These are phyloP conservation scores for Silurus glanis DNA, from an alignment of 2,113 vertebrate genomes.

Conservation along the genomic window DNA sequence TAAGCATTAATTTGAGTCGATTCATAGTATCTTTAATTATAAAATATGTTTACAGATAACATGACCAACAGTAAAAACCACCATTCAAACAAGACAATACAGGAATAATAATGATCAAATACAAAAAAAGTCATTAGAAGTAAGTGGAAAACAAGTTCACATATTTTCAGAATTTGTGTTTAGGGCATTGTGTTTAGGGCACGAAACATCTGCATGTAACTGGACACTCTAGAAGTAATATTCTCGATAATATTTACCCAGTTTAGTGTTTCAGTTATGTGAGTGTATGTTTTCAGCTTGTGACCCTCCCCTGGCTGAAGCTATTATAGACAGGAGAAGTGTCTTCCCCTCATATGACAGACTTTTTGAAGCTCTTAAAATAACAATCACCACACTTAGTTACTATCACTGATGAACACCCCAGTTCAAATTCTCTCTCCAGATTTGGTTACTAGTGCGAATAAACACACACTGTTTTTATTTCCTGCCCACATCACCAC, in stretches of 20 bases:
- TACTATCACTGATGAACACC: neutral
- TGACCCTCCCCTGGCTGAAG: neutral
- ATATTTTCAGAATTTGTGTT: neutral
- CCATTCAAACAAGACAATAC: neutral
- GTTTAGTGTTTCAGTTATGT: neutral
- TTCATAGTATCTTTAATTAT: neutral
- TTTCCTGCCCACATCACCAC: constrained; percentile 6
- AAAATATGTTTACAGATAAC: neutral
- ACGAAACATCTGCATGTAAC: neutral
- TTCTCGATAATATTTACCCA: neutral
- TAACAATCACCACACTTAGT: neutral
- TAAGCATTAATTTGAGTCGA: neutral
- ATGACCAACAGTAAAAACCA: neutral
- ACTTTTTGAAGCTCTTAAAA: neutral
- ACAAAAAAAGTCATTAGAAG: neutral
- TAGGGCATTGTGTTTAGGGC: neutral
- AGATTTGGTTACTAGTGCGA: constrained; percentile 10
- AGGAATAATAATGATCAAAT: neutral
- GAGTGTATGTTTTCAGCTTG: neutral
- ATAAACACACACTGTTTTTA: constrained; percentile 16
- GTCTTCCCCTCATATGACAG: neutral
- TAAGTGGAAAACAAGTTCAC: neutral
- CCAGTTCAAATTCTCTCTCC: neutral
- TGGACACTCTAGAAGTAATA: neutral
- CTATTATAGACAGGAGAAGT: neutral